phyloP scores from a whole-genome alignment of 2,888 invertebrate genomes.

The Eristalis pertinax region DNA sequence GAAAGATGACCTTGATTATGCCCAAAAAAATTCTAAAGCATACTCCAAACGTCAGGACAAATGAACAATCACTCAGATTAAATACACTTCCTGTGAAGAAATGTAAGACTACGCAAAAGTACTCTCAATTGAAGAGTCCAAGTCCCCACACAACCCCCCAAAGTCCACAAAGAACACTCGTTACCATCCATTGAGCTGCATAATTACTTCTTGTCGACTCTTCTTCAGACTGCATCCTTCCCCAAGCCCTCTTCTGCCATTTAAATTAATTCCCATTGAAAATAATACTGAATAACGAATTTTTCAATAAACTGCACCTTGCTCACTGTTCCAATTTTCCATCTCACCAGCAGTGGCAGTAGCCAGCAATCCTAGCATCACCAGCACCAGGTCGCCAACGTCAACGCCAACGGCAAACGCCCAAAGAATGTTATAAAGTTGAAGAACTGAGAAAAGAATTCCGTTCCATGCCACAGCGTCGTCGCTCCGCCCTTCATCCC shows the following conservation, averaged over 20 bases:
- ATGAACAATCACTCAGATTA: too few relatives aligned
- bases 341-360: neutral
- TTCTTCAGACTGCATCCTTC: too few relatives aligned
- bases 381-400: slow-evolving; percentile 1
- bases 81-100: too few relatives aligned
- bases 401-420: slow-evolving; percentile 4
- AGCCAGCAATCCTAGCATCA: neutral
- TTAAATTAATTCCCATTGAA: neutral
- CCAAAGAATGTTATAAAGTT: slow-evolving; percentile 63
- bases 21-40: too few relatives aligned
- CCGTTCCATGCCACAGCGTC: slow-evolving; percentile 66
- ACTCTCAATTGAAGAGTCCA: neutral
- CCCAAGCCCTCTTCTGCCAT: neutral
- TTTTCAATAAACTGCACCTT: neutral
- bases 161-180: neutral
- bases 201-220: neutral
- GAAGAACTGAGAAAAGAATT: slow-evolving; percentile 60
- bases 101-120: neutral
- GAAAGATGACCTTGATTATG: too few relatives aligned
- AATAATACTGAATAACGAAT: slow-evolving; percentile 1
- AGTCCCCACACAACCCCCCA: neutral
- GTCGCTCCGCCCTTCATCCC: slow-evolving; percentile 10
- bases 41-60: too few relatives aligned
- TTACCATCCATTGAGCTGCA: neutral
- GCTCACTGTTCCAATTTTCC: slow-evolving; percentile 39